Evolutionary conservation across 2,113 vertebrate genomes (phyloP), one percentile per base, ranked within the genome.

Genomic region (Cacatua alba): DNA sequence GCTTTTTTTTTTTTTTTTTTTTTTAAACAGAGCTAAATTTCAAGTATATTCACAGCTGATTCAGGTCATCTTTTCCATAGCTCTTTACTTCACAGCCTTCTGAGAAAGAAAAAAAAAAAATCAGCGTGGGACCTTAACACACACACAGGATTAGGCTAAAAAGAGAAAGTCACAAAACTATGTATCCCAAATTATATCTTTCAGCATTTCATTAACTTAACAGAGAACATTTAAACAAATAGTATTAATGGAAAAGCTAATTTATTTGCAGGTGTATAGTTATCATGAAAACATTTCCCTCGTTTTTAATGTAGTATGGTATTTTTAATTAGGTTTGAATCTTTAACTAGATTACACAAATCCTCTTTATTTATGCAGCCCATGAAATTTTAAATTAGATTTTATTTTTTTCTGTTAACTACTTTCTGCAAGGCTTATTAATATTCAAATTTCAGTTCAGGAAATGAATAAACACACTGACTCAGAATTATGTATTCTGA

Each of bases 301-400:
- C 93, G 67, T 97, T 97, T 97, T 92, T 87, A 80, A 84, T 41
- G 65, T 81, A 68, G 14, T 60, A 67, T 31, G 57, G 77, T 84
- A 81, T 86, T 93, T 96, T 94, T 96, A 96, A 94, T 95, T 95
- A 90, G 71, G 43, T 69, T 68, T 86, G 51, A 92, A 71, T 86
- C 69, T 86, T 88, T 69, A 94, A 86, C 33, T 90, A 23, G 43
- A 78, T 88, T 95, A 26, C 76, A 86, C 28, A 96, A 96, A 92
- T 65, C 35, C 39, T 94, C 92, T 92, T 92, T 76, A 63, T 39
- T 96, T 94, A 78, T 49, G 39, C 60, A 93, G 69, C 5, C 55
- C n/a, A 82, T 91, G 46, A 89, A 69, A 92, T 95, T 95, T 98
- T 97, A 94, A 97, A 97, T 97, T 91, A 88, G 33, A 86, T 96